Percentiles rank a stretch among this genome's conserved stretches.
Conservation (phyloP, 2,888 invertebrate species). For the Epinotia brunnichana region DNA sequence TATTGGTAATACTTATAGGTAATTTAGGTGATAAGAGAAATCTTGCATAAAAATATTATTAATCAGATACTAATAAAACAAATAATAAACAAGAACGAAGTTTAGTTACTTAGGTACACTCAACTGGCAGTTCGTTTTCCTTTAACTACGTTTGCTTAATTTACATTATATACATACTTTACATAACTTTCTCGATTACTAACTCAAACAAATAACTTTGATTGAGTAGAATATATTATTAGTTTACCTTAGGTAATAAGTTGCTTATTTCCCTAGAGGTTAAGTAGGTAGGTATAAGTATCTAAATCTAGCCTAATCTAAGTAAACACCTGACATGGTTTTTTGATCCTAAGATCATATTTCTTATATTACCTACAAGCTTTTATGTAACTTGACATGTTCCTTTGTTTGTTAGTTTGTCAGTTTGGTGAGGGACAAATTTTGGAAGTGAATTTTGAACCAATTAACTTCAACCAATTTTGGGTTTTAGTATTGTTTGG, state of each 20-base stretch:
- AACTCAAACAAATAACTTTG: conserved; percentile 1
- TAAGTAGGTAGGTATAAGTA: background rate
- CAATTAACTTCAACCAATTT: too few relatives aligned
- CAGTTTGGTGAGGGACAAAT: too few relatives aligned
- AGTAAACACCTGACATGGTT: background rate
- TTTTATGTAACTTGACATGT: too few relatives aligned
- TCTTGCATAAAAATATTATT: background rate
- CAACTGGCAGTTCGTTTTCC: background rate
- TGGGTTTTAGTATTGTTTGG: too few relatives aligned
- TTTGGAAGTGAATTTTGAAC: too few relatives aligned
- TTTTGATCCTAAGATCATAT: background rate
- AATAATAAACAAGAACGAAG: background rate
- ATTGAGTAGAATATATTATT: conserved; percentile 10
- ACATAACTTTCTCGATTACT: too few relatives aligned
- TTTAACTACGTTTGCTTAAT: background rate
- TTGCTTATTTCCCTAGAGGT: conserved; percentile 9
- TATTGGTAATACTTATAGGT: too few relatives aligned
- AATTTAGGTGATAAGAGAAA: background rate
- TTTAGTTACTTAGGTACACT: background rate
- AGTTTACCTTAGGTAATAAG: conserved; percentile 5
- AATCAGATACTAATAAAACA: background rate
- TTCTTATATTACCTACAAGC: background rate
- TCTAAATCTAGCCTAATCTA: background rate
- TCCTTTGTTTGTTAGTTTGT: too few relatives aligned
- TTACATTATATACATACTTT: too few relatives aligned